phyloP scores from a whole-genome alignment of 2,888 invertebrate species.

The Amiota mariae region DNA sequence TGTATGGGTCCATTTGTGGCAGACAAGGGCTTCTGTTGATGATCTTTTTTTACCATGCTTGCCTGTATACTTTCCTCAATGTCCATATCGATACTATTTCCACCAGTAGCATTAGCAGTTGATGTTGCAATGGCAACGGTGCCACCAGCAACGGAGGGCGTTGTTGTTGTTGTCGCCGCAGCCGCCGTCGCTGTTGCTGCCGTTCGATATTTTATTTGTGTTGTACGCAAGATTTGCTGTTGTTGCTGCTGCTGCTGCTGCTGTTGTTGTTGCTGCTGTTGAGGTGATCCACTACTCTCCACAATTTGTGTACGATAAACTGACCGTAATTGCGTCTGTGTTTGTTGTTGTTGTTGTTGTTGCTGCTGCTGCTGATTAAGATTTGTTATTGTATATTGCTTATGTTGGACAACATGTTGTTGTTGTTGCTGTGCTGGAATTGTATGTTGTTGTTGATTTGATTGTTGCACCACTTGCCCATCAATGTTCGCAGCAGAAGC shows the following conservation, averaged over 20 bases:
- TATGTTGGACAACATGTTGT: slow-evolving; percentile 32
- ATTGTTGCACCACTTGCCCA: slow-evolving; percentile 47
- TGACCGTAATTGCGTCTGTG: slow-evolving; percentile 46
- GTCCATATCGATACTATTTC: slow-evolving; percentile 59
- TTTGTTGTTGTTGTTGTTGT: slow-evolving; percentile 46
- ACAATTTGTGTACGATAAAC: slow-evolving; percentile 56
- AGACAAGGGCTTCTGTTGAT: slow-evolving; percentile 60
- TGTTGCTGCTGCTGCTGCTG: slow-evolving; percentile 46
- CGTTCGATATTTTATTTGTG: no score
- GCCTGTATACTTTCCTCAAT: slow-evolving; percentile 72
- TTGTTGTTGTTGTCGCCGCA: slow-evolving; percentile 45
- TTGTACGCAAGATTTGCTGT: no score
- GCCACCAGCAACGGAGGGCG: slow-evolving; percentile 35
- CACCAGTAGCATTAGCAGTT: neutral
- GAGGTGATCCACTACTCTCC: slow-evolving; percentile 42
- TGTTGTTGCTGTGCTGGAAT: slow-evolving; percentile 30
- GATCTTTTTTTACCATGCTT: slow-evolving; percentile 70
- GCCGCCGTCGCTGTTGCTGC: slow-evolving; percentile 51
- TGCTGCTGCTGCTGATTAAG: slow-evolving; percentile 50
- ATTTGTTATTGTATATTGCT: slow-evolving; percentile 59
- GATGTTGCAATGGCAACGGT: slow-evolving; percentile 15
- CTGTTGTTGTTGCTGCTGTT: slow-evolving; percentile 53
- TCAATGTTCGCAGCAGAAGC: slow-evolving; percentile 26
- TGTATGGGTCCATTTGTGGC: slow-evolving; percentile 41
- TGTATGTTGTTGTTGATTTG: slow-evolving; percentile 33